A percentile compares a stretch with the other conserved stretches of the same genome.
phyloP scores from a whole-genome alignment of 2,797 vertebrate species.

The Scomberomorus guttatus region DNA sequence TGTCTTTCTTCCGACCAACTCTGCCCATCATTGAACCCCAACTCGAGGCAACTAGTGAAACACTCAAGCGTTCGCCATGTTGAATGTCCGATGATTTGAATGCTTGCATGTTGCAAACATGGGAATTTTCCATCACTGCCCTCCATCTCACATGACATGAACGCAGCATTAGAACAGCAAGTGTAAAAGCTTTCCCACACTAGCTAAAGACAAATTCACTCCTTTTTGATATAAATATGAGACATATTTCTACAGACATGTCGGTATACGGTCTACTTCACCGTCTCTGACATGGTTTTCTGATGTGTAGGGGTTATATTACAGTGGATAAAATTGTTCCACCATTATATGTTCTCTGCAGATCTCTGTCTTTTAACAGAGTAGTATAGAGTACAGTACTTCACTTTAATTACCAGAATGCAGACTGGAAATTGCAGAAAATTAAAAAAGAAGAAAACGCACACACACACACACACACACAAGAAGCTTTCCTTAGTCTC shows the following conservation, averaged over 20 bases:
- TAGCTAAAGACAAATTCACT: neutral
- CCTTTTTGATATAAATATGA: neutral
- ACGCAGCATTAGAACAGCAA: neutral
- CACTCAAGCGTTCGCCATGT: neutral
- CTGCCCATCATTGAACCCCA: neutral
- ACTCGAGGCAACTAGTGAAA: neutral
- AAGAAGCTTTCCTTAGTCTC: neutral
- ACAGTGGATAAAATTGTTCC: too few relatives aligned
- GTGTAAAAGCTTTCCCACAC: neutral
- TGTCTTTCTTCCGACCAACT: neutral
- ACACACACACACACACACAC: neutral
- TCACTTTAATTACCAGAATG: constrained; percentile 7
- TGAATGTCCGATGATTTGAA: neutral
- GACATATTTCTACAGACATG: neutral
- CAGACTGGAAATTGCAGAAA: neutral
- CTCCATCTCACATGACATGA: neutral
- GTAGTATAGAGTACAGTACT: too few relatives aligned
- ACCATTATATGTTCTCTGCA: neutral
- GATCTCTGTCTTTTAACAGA: neutral
- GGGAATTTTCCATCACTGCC: neutral
- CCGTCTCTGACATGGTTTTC: too few relatives aligned
- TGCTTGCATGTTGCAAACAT: neutral
- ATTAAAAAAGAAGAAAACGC: neutral
- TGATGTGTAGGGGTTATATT: too few relatives aligned
- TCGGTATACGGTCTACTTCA: neutral